These are phyloP conservation scores for Embiotoca jacksoni DNA, from an alignment of 2,113 vertebrate genomes.

Conservation along the genomic window DNA sequence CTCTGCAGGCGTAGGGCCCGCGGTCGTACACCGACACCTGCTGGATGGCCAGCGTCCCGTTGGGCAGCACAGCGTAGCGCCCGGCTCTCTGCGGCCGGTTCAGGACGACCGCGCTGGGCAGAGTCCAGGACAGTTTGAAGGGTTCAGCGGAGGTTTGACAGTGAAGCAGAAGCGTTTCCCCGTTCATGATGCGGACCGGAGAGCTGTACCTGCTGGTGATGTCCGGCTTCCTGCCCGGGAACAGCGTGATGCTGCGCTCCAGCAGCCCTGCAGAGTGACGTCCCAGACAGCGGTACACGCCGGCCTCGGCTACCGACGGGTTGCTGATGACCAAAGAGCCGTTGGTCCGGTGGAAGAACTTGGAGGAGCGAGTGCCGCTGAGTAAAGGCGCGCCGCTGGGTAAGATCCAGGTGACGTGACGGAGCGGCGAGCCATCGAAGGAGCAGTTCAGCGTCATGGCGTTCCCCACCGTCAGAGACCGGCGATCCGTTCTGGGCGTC, in stretches of 20 bases:
- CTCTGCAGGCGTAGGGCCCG: constrained; percentile 89
- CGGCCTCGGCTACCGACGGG: constrained; percentile 85
- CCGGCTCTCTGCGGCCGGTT: constrained; percentile 85
- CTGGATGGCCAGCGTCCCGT: constrained; percentile 88
- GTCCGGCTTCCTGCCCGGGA: constrained; percentile 85
- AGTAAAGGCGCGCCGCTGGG: constrained; percentile 87
- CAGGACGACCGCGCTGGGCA: constrained; percentile 87
- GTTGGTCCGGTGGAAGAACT: constrained; percentile 87
- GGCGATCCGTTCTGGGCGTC: constrained; percentile 81
- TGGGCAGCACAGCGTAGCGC: constrained; percentile 85
- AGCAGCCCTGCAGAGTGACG: constrained; percentile 81
- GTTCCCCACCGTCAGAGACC: constrained; percentile 85
- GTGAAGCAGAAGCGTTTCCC: constrained; percentile 88
- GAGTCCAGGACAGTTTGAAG: constrained; percentile 85
- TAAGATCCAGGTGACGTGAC: constrained; percentile 88
- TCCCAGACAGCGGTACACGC: constrained; percentile 89
- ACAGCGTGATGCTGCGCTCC: constrained; percentile 85
- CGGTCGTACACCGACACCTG: constrained; percentile 90
- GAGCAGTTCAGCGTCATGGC: constrained; percentile 91
- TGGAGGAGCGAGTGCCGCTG: constrained; percentile 77
- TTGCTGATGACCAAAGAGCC: constrained; percentile 88
- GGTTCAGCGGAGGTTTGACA: constrained; percentile 80
- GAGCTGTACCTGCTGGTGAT: constrained; percentile 83
- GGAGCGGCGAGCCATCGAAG: constrained; percentile 75
- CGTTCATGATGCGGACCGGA: constrained; percentile 87